phyloP scores from a whole-genome alignment of 2,888 invertebrate species.

The Sphaerophoria rueppellii region DNA sequence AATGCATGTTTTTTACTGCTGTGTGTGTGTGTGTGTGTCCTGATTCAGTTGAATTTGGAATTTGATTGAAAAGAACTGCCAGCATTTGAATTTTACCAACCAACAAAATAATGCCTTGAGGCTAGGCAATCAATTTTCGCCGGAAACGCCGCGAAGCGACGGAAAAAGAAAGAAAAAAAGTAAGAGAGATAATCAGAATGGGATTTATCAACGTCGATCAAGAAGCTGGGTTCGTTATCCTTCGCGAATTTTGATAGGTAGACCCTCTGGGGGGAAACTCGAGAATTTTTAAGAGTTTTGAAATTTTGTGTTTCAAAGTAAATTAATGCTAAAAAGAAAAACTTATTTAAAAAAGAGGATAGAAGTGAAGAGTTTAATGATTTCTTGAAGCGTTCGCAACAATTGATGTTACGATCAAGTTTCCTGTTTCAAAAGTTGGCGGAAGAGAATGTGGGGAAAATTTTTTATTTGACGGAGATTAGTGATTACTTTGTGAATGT shows the following conservation, averaged over 20 bases:
- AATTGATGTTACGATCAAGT: conserved; percentile 5
- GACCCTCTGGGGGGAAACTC: conserved; percentile 2
- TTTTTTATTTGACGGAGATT: no score
- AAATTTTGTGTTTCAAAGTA: neutral
- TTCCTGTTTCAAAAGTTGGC: neutral
- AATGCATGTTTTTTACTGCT: neutral
- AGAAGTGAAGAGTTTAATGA: neutral
- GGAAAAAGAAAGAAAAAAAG: neutral
- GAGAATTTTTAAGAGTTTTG: conserved; percentile 1
- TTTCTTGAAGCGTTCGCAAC: neutral
- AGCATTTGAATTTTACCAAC: conserved; percentile 39
- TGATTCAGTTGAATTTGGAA: neutral
- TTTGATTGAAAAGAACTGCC: conserved; percentile 36
- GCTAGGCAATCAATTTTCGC: conserved; percentile 68
- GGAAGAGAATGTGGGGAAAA: neutral
- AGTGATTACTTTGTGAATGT: no score
- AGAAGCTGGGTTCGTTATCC: conserved; percentile 29
- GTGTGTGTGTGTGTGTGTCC: conserved; percentile 9
- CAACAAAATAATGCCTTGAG: conserved; percentile 34
- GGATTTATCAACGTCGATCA: conserved; percentile 68
- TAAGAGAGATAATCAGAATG: conserved; percentile 60
- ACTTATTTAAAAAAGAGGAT: no score
- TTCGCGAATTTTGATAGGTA: conserved; percentile 50
- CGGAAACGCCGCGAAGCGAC: conserved; percentile 34
- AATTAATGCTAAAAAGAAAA: neutral